Base-by-base conservation (phyloP, 2,797 vertebrate genomes). In the Microctenopoma lineatum region DNA sequence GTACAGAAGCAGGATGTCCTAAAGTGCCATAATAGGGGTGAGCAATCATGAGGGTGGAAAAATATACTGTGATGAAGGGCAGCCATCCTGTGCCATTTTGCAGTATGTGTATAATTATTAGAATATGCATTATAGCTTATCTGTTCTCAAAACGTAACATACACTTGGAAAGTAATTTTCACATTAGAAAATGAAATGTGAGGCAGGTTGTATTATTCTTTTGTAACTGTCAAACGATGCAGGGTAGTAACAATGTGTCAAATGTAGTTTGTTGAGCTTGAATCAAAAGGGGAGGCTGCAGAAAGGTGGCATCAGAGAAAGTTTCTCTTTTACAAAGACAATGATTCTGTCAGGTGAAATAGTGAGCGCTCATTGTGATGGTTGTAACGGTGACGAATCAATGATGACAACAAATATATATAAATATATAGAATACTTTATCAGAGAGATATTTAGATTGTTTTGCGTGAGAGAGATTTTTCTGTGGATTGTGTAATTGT, bases 401-500 rank as follows among this genome's bases (percentile, higher is more conserved):
- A 38, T 47, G n/a, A 42, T 52, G 44, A 71, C 18, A 71, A 21
- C 21, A 2, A 21, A 29, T 29, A 29, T 29, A 29, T 29, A 29
- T 29, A 29, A 4, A 29, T 29, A 29, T 29, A 29, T 29, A 29
- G 4, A 29, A 46, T 79, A 73, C 34, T 82, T 45, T 78, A 81
- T 87, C 38, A 45, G 66, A 86, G 79, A 78, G 67, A 51, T 75
- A 51, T 72, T 70, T 80, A 75, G 70, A 83, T 73, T 79, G 60
- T 84, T 80, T 34, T 80, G 88, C 66, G 56, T 86, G 86, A 79
- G 67, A 87, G 78, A 66, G 72, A 77, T 69, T 81, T 77, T 86
- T 83, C 77, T 84, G 89, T 91, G 89, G 84, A 87, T 86, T 85
- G 83, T 92, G 73, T 87, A 85, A 81, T 74, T 90, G 84, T 90